Conservation (phyloP, 1,140 invertebrate genomes). For the Eubasilissa regina region DNA sequence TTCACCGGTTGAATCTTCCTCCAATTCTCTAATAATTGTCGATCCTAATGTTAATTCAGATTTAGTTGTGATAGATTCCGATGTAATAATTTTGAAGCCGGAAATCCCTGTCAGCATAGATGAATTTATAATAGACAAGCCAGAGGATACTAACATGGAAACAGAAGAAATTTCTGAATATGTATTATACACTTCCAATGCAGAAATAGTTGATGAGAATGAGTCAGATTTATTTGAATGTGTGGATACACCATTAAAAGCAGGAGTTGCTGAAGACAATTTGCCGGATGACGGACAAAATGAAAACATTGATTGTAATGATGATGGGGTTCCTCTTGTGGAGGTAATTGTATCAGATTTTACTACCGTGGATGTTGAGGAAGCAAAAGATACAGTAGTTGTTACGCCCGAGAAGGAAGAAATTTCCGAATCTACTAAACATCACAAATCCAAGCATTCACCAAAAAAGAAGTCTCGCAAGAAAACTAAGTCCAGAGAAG, state of each 20-base stretch:
- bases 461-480: slow-evolving; percentile 43
- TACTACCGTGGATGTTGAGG: slow-evolving; percentile 6
- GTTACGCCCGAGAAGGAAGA: slow-evolving; percentile 3
- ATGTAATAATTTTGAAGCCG: neutral
- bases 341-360: neutral
- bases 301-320: neutral
- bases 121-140: neutral
- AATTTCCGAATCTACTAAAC: slow-evolving; percentile 11
- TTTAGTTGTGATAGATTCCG: neutral
- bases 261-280: neutral
- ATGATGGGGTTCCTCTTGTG: slow-evolving; percentile 1
- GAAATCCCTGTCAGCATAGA: neutral
- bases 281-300: neutral
- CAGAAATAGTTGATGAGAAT: neutral
- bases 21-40: too few relatives aligned
- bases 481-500: slow-evolving; percentile 49
- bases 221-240: neutral
- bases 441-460: slow-evolving; percentile 41
- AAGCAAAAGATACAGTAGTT: neutral
- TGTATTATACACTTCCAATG: slow-evolving; percentile 11
- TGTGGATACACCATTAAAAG: neutral
- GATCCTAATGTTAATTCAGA: neutral
- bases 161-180: slow-evolving; percentile 16
- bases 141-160: neutral
- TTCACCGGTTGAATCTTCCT: neutral